Percentiles rank a stretch among this genome's conserved stretches.
Conservation (phyloP, 2,113 vertebrate genomes). For the Catharus bicknelli region DNA sequence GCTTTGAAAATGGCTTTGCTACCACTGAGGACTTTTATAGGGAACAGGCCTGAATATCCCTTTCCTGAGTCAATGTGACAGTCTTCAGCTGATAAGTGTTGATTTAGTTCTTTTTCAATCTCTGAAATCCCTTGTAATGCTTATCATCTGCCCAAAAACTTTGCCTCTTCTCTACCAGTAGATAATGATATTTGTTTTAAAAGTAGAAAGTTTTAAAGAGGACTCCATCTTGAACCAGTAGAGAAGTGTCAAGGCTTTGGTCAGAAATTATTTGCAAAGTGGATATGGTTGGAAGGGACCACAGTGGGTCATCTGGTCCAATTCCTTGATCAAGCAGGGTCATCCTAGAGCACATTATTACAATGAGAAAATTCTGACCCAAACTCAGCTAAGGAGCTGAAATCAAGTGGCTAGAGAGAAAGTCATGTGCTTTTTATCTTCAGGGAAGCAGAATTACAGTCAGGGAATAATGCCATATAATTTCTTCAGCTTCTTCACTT, state of each 20-base stretch:
- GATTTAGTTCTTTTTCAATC: neutral
- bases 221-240: neutral
- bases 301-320: neutral
- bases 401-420: neutral
- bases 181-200: neutral
- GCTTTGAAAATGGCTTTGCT: neutral
- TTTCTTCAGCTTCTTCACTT: constrained; percentile 30
- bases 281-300: neutral
- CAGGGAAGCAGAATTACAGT: neutral
- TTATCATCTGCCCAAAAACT: neutral
- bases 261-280: neutral
- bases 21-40: neutral
- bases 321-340: neutral
- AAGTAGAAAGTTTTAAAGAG: neutral
- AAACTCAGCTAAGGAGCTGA: neutral
- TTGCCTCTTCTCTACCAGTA: neutral
- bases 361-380: neutral
- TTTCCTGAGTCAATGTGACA: neutral
- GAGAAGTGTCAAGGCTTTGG: neutral
- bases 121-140: neutral
- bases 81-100: neutral
- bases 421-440: neutral
- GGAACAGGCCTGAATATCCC: neutral
- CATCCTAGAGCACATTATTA: neutral
- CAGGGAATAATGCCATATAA: neutral